phyloP scores from a whole-genome alignment of 2,113 vertebrate species.

The Trogon surrucura region DNA sequence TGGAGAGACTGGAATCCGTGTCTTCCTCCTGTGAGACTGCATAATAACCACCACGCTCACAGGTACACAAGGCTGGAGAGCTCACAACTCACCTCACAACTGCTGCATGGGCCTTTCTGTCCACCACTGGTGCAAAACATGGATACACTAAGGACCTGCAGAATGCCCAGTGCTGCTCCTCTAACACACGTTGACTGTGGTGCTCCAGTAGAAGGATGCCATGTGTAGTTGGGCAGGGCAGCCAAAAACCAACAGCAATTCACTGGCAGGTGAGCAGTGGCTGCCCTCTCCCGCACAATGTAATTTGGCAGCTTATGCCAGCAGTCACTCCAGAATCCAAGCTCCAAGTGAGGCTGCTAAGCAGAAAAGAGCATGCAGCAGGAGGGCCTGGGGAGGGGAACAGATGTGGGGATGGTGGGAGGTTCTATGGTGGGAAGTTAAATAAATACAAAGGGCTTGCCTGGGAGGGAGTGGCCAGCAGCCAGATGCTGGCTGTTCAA shows the following conservation, averaged over 20 bases:
- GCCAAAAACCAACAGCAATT: background rate
- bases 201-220: background rate
- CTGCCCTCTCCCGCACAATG: background rate
- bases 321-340: background rate
- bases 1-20: background rate
- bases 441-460: background rate
- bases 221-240: background rate
- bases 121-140: accelerated
- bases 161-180: background rate
- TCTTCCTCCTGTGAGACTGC: background rate
- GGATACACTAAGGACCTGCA: background rate
- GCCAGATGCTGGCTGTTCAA: background rate
- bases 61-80: accelerated
- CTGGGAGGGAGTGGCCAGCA: background rate
- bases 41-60: accelerated
- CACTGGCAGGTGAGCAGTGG: accelerated
- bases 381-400: background rate
- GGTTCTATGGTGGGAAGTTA: background rate
- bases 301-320: background rate
- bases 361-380: accelerated
- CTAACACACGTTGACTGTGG: accelerated
- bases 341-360: background rate
- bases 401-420: accelerated
- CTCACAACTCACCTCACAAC: background rate
- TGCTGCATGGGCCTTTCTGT: background rate